Base-by-base conservation (phyloP, 92 coral and sea anemone species). In the Parazoanthus atlanticus region DNA sequence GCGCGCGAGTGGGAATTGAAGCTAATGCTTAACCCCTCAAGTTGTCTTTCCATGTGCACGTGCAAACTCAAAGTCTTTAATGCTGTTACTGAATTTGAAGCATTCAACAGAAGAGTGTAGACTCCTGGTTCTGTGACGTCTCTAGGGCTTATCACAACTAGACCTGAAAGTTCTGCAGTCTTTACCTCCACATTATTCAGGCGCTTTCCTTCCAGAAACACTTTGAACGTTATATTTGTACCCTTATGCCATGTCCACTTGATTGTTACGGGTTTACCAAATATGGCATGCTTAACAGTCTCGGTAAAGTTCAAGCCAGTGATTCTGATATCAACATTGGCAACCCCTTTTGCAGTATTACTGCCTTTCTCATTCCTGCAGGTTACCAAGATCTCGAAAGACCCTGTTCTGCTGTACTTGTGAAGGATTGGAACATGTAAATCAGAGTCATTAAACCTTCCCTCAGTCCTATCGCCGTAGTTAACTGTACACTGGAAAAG, bases 181-280 rank as follows among this genome's bases (percentile, higher is more conserved):
- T 72, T 81, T 31, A 86, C 41, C 46, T 89, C 64, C 0, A 82
- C 34, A 1, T 47, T 23, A 19, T 56, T 28, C 12, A 61, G 73
- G 46, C 84, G 92, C 19, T 56, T 64, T 2, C 65, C 86, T 40
- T 67, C 65, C 2, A 91, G 69, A 71, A 54, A 73, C 23, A 90
- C 93, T 13, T 77, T 72, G 54, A 92, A 87, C 1, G 46, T 26
- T 30, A 97, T 81, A 66, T 90, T 85, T 21, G 96, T 88, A 8
- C 98, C 99, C 26, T 91, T 38, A 4, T 49, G 31, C 98, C 98
- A 97, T 21, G 86, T 33, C 95, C 96, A 94, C n/a, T 85, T 76
- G 16, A 97, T 61, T 4, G 40, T 33, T 13, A 88, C 67, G 30
- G 83, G 33, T 2, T 85, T 54, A 36, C 93, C 94, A 89, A 86